Percentiles rank a stretch among this genome's conserved stretches.
Conservation (phyloP, 2,113 vertebrate species). For the Aptenodytes patagonicus region DNA sequence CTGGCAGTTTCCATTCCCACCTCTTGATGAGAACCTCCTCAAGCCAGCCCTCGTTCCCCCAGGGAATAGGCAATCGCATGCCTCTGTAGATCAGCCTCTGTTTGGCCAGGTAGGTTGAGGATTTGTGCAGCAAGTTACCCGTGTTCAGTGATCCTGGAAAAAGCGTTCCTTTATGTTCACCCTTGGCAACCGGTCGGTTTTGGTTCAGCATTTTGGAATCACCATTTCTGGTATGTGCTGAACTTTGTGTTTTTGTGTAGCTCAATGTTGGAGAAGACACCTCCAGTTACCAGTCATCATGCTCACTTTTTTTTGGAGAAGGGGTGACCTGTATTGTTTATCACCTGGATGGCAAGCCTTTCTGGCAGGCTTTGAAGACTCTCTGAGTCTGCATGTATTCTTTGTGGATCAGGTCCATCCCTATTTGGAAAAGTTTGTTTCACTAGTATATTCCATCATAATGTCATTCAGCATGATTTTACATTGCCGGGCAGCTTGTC, state of each 20-base stretch:
- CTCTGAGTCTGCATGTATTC: neutral
- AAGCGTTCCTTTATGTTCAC: neutral
- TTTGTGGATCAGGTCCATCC: neutral
- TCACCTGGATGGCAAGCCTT: neutral
- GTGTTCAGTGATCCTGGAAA: neutral
- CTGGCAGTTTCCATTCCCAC: neutral
- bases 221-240: neutral
- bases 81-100: neutral
- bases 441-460: neutral
- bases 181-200: neutral
- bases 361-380: neutral
- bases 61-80: rapidly evolving
- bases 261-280: neutral
- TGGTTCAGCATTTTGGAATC: neutral
- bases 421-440: neutral
- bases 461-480: neutral
- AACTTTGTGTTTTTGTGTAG: neutral
- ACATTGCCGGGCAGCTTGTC: neutral
- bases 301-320: neutral
- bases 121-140: neutral
- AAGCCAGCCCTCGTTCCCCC: neutral
- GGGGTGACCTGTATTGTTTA: neutral
- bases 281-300: neutral
- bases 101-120: neutral
- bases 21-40: neutral